Base-by-base conservation (phyloP, 2,888 invertebrate genomes). In the Lamellibrachia columna region DNA sequence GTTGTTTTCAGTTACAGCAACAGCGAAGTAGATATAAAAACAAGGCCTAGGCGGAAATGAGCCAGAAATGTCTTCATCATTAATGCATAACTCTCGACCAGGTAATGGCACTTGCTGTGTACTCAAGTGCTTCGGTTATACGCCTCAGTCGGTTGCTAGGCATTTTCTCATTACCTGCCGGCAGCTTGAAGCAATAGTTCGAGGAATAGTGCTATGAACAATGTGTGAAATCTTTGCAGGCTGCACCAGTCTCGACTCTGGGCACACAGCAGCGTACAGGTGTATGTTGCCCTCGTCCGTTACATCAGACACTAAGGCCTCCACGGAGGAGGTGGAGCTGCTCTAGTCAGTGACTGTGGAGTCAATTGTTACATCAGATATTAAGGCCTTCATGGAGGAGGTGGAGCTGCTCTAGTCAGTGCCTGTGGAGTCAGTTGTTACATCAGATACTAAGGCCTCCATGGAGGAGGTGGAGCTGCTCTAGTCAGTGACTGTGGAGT, bases 81-180 rank as follows among this genome's bases (percentile, higher is more conserved):
- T 75, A 75, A 75, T 75, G 75, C 75, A 75, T 75, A 75, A 75
- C 75, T 22, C n/a, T 75, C n/a, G 75, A n/a, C 75, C 75, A 75
- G 75, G 75, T 75, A 75, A 75, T 75, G 75, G 75, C 75, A 75
- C 75, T 75, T 75, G 75, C 75, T n/a, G 22, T 75, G 75, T 75
- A n/a, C 75, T 15, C 75, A 75, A 75, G 75, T 75, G 75, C 11
- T 75, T 22, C 75, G 22, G 75, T 75, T 75, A 75, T 11, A 22
- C 4, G 75, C 75, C 75, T 75, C 75, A 22, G 75, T 22, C 75
- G 22, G 75, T 75, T 75, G 75, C 75, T 75, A 75, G 75, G 75
- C 75, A 75, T 75, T 75, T 75, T 75, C 75, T 75, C 75, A 75
- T 75, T 75, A 75, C 75, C 75, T 75, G 75, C 75, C 4, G 75